phyloP scores from a whole-genome alignment of 2,888 invertebrate species.

The Monochamus alternatus region DNA sequence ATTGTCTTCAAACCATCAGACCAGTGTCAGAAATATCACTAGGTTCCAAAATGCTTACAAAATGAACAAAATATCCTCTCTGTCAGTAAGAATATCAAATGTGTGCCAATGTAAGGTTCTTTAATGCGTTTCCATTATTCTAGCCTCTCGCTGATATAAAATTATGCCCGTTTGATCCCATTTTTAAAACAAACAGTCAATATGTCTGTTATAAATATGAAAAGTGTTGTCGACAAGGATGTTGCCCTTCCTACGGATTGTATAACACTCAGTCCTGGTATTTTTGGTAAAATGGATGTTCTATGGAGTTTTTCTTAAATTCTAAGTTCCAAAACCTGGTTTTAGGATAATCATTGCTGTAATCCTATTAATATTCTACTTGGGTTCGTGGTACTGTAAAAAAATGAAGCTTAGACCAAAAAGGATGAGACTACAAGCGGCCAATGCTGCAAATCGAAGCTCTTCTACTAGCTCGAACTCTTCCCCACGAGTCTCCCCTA shows the following conservation, averaged over 20 bases:
- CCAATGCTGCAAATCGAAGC: not conserved
- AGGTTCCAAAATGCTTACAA: conserved; percentile 37
- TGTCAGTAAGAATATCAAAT: conserved; percentile 25
- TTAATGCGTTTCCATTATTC: conserved; percentile 13
- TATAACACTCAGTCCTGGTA: conserved; percentile 46
- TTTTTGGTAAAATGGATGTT: conserved; percentile 42
- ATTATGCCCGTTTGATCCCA: conserved; percentile 26
- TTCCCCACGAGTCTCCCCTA: conserved; percentile 6
- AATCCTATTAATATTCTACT: conserved; percentile 39
- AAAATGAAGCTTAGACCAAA: conserved; percentile 21
- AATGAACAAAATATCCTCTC: conserved; percentile 36
- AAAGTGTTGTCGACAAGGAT: conserved; percentile 45
- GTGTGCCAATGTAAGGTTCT: not conserved
- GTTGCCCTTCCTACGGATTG: conserved; percentile 37
- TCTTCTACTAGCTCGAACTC: not conserved
- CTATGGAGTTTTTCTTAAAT: not conserved
- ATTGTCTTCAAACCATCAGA: not conserved
- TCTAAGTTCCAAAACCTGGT: not conserved
- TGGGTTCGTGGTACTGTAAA: conserved; percentile 45
- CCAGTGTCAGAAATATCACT: conserved; percentile 8
- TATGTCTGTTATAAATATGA: conserved; percentile 43
- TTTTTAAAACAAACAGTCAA: conserved; percentile 23
- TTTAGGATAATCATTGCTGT: conserved; percentile 42
- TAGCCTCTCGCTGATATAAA: conserved; percentile 30
- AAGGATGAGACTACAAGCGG: conserved; percentile 16